Conservation (phyloP, 2,113 vertebrate species). For the Dascyllus trimaculatus region DNA sequence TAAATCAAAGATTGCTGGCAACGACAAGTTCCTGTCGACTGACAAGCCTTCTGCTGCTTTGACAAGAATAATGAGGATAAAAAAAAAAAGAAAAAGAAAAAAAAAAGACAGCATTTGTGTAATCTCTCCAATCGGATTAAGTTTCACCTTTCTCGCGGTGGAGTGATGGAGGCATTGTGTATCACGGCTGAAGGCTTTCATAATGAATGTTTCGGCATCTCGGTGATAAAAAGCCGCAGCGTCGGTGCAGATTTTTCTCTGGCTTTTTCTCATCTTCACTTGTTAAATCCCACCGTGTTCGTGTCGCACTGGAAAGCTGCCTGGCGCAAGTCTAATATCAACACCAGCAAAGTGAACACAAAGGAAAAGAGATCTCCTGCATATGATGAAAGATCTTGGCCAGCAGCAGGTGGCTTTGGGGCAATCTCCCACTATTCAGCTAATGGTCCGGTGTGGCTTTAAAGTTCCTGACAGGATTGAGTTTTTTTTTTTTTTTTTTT, state of each 20-base stretch:
- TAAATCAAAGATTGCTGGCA: slow-evolving; percentile 58
- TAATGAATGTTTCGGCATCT: slow-evolving; percentile 58
- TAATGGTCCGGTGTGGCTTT: slow-evolving; percentile 19
- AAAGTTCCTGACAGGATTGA: background rate
- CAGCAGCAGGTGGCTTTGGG: slow-evolving; percentile 51
- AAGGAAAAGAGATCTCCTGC: slow-evolving; percentile 26
- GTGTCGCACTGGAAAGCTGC: slow-evolving; percentile 43
- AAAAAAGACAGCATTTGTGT: slow-evolving; percentile 59
- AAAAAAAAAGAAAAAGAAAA: slow-evolving; percentile 69
- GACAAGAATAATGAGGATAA: slow-evolving; percentile 66
- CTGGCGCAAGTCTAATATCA: slow-evolving; percentile 52
- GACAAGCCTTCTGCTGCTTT: slow-evolving; percentile 51
- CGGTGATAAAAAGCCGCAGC: slow-evolving; percentile 42
- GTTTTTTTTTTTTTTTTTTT: too few species aligned
- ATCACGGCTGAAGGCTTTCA: slow-evolving; percentile 52
- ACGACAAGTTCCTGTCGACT: slow-evolving; percentile 42
- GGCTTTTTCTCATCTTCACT: slow-evolving; percentile 49
- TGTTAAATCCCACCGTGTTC: slow-evolving; percentile 52
- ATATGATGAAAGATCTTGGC: slow-evolving; percentile 51
- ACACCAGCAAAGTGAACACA: slow-evolving; percentile 29
- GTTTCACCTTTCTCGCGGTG: slow-evolving; percentile 53
- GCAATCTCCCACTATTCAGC: slow-evolving; percentile 17
- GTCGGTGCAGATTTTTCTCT: slow-evolving; percentile 39
- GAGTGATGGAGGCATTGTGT: slow-evolving; percentile 41
- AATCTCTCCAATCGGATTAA: slow-evolving; percentile 77